Percentiles rank a stretch among this genome's conserved stretches.
Conservation (phyloP, 2,888 invertebrate genomes). For the Cybosia mesomella region DNA sequence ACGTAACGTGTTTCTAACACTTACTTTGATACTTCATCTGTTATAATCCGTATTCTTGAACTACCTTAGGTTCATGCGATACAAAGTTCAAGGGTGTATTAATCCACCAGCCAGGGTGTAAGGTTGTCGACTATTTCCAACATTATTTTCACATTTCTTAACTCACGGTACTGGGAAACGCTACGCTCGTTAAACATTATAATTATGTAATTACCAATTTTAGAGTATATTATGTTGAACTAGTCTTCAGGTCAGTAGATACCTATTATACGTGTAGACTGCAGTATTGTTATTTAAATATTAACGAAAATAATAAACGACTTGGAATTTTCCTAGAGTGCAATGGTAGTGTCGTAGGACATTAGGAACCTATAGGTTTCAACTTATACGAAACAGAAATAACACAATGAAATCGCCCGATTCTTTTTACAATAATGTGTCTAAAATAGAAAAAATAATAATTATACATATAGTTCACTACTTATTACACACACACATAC, state of each 20-base stretch:
- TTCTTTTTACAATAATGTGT: not conserved
- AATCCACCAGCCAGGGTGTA: constrained; percentile 70
- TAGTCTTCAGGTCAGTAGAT: not conserved
- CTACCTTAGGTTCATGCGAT: constrained; percentile 45
- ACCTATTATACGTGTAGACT: no score
- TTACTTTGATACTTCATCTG: not conserved
- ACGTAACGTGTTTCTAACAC: not conserved
- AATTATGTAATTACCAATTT: not conserved
- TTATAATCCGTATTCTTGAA: not conserved
- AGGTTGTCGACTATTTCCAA: constrained; percentile 65
- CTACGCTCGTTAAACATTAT: no score
- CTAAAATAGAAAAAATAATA: no score
- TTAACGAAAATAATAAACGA: no score
- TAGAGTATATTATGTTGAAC: not conserved
- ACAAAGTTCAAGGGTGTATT: constrained; percentile 82
- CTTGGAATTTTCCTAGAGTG: not conserved
- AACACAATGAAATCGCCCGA: not conserved
- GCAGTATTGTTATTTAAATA: no score
- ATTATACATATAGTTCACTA: not conserved
- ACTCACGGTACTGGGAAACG: constrained; percentile 10
- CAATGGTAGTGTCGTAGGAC: not conserved
- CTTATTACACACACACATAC: not conserved
- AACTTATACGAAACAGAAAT: not conserved
- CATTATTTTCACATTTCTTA: constrained; percentile 59
- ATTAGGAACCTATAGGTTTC: not conserved